Evolutionary conservation across 2,797 vertebrate species (phyloP), one percentile per base, ranked within the genome.

Genomic region (Leptodactylus fallax): DNA sequence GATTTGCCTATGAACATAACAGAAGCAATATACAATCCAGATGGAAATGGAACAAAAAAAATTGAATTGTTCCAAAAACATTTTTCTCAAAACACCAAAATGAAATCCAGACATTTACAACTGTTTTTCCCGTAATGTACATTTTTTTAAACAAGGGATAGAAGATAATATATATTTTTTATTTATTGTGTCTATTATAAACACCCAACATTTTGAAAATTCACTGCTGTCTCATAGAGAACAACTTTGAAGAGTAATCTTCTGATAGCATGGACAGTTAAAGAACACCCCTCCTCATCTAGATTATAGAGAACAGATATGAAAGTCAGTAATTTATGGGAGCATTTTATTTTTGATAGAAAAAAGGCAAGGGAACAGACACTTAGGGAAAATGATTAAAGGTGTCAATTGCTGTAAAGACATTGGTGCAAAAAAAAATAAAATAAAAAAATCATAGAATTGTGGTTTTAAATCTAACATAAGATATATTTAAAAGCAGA

Each of bases 11-110:
- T 95, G 96, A 98, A 98, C 97, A 97, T 95, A 97, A 97, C 96
- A 95, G 96, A 97, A 97, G 97, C 95, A 95, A 97, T 98, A 96
- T 97, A 98, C 97, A 98, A 95, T 95, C 95, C 94, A 95, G 96
- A 97, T 96, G 86, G 71, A 76, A 74, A 21, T 94, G 94, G 96
- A 96, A 96, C 96, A 94, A 95, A 96, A n/a, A 96, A 96, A 96
- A 96, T 95, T 97, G 10, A 96, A 96, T 97, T 97, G 97, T 95
- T 94, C 93, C 93, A 90, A 91, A 90, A 91, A 93, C 56, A 60
- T 79, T 53, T 77, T 76, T 92, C 90, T 92, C 92, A 92, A 91
- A 95, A 94, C 93, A 92, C 93, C 88, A 49, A 87, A 93, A 91
- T 92, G 92, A 93, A 94, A 94, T 91, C 91, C 92, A 92, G 93